A percentile compares a stretch with the other conserved stretches of the same genome.
Evolutionary conservation across 2,888 invertebrate genomes (phyloP).

Genomic region (Osedax fenrisi): DNA sequence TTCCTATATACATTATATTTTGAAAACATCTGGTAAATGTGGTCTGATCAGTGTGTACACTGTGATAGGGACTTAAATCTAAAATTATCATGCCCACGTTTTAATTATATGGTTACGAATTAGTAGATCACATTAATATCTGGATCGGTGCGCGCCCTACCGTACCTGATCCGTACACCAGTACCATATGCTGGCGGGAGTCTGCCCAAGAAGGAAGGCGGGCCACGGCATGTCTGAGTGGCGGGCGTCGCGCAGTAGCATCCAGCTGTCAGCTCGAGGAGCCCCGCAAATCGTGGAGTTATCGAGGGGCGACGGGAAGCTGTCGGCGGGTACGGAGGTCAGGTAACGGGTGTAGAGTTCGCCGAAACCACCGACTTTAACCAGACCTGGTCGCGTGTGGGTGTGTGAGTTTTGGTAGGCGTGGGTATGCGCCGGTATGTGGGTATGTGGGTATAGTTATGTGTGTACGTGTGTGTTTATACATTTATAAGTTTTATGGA

Average conservation of each 20-base stretch:
- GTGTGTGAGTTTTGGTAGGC: background rate
- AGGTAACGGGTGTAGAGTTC: slow-evolving; percentile 49
- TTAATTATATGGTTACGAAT: too few species aligned
- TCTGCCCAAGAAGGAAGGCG: slow-evolving; percentile 53
- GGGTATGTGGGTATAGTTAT: too few species aligned
- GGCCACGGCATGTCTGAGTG: slow-evolving; percentile 54
- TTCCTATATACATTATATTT: too few species aligned
- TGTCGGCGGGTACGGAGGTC: slow-evolving; percentile 46
- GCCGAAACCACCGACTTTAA: slow-evolving; percentile 50
- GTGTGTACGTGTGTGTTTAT: too few species aligned
- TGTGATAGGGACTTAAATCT: too few species aligned
- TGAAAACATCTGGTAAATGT: too few species aligned
- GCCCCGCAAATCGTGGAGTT: slow-evolving; percentile 44
- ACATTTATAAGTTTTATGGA: too few species aligned
- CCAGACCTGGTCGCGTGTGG: slow-evolving; percentile 44
- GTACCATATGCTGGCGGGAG: slow-evolving; percentile 54
- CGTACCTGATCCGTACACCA: slow-evolving; percentile 53
- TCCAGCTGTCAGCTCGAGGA: slow-evolving; percentile 50
- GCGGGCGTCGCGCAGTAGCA: slow-evolving; percentile 49
- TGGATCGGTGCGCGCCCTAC: too few species aligned
- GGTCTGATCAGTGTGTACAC: too few species aligned
- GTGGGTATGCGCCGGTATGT: too few species aligned
- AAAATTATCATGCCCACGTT: too few species aligned
- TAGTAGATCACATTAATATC: too few species aligned
- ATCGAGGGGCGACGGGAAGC: slow-evolving; percentile 30